Evolutionary conservation across 2,113 vertebrate species (phyloP).

Genomic region (Oxygymnocypris stewartii): DNA sequence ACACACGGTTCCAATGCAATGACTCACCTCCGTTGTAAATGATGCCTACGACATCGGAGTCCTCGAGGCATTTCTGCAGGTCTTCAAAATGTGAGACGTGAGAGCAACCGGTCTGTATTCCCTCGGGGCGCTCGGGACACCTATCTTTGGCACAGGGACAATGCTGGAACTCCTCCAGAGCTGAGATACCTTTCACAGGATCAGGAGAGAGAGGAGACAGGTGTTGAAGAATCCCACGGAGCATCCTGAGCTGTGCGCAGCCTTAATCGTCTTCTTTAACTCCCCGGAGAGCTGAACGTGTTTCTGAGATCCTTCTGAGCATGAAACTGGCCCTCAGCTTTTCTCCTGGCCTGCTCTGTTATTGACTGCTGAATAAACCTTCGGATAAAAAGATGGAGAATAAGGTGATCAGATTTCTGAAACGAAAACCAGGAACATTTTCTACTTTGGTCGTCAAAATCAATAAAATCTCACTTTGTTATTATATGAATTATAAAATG

Average conservation of each 20-base stretch:
- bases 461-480: too few species aligned
- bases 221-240: neutral
- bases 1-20: neutral
- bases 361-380: neutral
- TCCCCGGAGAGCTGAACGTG: neutral
- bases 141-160: neutral
- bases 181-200: neutral
- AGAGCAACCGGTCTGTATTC: neutral
- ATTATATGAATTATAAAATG: neutral
- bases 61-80: neutral
- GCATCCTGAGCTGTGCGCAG: neutral
- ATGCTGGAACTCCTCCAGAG: neutral
- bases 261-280: neutral
- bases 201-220: neutral
- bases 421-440: neutral
- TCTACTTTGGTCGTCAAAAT: neutral
- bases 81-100: constrained; percentile 12
- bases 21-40: neutral
- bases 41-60: neutral
- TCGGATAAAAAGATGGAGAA: neutral
- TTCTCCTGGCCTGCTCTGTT: neutral
- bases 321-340: neutral
- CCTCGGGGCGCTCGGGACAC: neutral
- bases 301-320: neutral
- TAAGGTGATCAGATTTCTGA: too few species aligned